Evolutionary conservation across 2,888 invertebrate genomes (phyloP), one percentile per base, ranked within the genome.

Genomic region (Dryobotodes eremita): DNA sequence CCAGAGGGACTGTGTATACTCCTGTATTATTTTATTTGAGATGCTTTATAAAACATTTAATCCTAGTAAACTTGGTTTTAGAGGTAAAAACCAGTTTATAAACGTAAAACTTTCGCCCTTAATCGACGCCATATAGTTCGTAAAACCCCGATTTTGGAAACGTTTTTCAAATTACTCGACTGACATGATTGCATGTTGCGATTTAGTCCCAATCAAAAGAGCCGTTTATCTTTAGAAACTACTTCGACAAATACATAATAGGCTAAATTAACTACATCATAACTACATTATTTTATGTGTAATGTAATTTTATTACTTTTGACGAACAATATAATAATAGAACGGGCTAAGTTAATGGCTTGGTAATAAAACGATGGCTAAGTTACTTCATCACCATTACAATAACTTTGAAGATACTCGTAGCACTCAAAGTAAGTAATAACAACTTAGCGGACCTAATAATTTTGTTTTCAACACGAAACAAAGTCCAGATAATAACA

Each of bases 381-480:
- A 46, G 55, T 73, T 36, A 79, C 46, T 50, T 57, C 50, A 81
- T 69, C 13, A 55, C 8, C 53, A 80, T 71, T 15, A 75, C 68
- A 85, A 85, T 72, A 75, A 46, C 50, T 57, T 36, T 53, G 13
- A n/a, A 57, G 65, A 61, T 57, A 73, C 31, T 71, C 50, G 13
- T 59, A 6, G 23, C 15, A 50, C 55, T 75, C 15, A 55, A 75
- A 84, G 61, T 65, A 53, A 23, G 57, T 31, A 65, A 73, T 66
- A 66, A 79, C 42, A 74, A 64, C 55, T 36, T 64, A 48, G 31
- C n/a, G 42, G 11, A 57, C 6, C n/a, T 50, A 42, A 69, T 81
- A 71, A n/a, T 81, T 69, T 82, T 85, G 83, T 84, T 77, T 76
- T 71, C 36, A 71, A 55, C 59, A 80, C 59, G 23, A 36, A 75